Conservation (phyloP, 2,113 vertebrate species). For the Perccottus glenii region DNA sequence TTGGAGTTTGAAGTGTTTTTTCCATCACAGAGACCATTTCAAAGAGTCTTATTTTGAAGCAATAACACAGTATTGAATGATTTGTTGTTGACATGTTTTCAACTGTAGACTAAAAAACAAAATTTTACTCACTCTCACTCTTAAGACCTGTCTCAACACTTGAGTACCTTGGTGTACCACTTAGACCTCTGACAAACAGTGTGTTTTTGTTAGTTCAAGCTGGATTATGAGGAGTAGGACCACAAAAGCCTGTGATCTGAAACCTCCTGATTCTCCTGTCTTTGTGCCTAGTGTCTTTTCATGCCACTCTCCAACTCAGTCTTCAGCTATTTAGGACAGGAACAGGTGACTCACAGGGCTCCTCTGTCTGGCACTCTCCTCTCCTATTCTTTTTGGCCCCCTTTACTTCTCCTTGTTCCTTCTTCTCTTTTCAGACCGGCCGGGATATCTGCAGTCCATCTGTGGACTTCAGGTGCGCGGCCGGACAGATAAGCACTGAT, state of each 20-base stretch:
- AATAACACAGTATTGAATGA: too few relatives aligned
- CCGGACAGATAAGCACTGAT: constrained; percentile 51
- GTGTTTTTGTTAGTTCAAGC: not conserved
- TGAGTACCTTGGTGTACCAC: not conserved
- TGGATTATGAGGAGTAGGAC: constrained; percentile 36
- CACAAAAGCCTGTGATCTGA: constrained; percentile 56
- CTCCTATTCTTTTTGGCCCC: constrained; percentile 27
- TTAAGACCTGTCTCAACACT: too few relatives aligned
- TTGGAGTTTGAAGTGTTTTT: too few relatives aligned
- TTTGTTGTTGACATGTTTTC: too few relatives aligned
- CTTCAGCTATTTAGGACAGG: constrained; percentile 55
- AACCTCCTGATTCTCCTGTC: constrained; percentile 52
- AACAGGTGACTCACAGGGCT: constrained; percentile 50
- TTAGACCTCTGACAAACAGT: not conserved
- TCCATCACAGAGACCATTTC: too few relatives aligned
- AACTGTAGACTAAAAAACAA: too few relatives aligned
- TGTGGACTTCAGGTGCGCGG: constrained; percentile 42
- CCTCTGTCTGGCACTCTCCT: constrained; percentile 33
- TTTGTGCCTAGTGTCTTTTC: constrained; percentile 39
- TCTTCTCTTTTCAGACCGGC: constrained; percentile 34
- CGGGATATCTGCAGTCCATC: constrained; percentile 45
- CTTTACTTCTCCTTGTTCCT: constrained; percentile 22
- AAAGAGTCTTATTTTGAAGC: too few relatives aligned
- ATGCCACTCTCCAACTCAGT: constrained; percentile 46
- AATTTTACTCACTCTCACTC: too few relatives aligned